Evolutionary conservation across 2,888 invertebrate genomes (phyloP).

Genomic region (Leptinotarsa tumamoca): DNA sequence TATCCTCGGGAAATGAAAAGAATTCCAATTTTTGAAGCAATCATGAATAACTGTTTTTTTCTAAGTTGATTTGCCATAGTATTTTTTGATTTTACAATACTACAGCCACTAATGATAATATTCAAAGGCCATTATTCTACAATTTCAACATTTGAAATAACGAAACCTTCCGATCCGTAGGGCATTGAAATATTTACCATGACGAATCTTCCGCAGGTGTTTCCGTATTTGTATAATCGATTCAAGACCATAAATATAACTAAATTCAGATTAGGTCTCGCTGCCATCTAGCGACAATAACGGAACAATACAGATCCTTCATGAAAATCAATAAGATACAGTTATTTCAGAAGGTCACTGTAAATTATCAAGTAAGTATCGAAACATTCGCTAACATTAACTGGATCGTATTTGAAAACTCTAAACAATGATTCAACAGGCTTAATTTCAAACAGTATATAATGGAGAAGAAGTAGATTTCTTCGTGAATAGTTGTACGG

Average conservation of each 20-base stretch:
- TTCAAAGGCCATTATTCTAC: neutral
- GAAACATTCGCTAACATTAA: too few relatives aligned
- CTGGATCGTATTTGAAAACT: neutral
- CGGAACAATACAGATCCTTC: too few relatives aligned
- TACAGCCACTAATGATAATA: too few relatives aligned
- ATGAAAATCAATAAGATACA: neutral
- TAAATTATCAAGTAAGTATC: neutral
- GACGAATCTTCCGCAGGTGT: neutral
- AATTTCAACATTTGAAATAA: neutral
- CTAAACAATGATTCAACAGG: neutral
- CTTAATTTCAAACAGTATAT: neutral
- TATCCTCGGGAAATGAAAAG: too few relatives aligned
- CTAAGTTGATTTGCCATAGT: too few relatives aligned
- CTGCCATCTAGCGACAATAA: neutral
- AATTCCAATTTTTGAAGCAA: too few relatives aligned
- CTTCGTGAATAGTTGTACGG: too few relatives aligned
- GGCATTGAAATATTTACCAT: neutral
- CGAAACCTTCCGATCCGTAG: neutral
- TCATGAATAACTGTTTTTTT: too few relatives aligned
- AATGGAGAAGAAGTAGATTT: neutral
- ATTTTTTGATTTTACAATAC: too few relatives aligned
- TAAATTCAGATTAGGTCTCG: neutral
- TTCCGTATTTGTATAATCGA: conserved; percentile 8
- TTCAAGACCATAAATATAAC: neutral
- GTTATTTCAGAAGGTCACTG: neutral